These are phyloP conservation scores for Sebastes vulpes DNA, from an alignment of 2,797 vertebrate species.

Conservation along the genomic window DNA sequence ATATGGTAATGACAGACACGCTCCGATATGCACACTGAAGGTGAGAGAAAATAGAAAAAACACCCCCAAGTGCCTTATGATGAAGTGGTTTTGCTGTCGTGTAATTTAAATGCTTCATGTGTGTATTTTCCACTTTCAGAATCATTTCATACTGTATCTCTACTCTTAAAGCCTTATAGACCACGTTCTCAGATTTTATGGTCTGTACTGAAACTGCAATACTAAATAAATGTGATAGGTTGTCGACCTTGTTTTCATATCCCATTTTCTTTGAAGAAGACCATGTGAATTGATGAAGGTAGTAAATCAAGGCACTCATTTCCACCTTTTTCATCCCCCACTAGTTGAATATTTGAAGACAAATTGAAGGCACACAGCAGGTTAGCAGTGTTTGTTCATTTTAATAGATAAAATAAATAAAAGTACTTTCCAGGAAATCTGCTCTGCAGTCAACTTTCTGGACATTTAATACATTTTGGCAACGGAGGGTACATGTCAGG, in stretches of 20 bases:
- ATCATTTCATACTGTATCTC: neutral
- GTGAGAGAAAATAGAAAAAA: constrained; percentile 21
- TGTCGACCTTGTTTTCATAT: neutral
- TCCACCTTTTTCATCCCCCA: neutral
- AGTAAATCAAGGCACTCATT: neutral
- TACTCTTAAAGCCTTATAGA: neutral
- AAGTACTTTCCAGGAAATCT: constrained; percentile 74
- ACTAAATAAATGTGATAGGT: constrained; percentile 42
- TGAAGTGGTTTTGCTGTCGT: constrained; percentile 9
- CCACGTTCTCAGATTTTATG: neutral
- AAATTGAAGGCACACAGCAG: constrained; percentile 38
- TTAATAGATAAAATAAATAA: constrained; percentile 85
- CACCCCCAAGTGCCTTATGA: constrained; percentile 44
- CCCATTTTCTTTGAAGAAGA: neutral
- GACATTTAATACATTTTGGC: constrained; percentile 74
- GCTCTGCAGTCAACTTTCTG: constrained; percentile 68
- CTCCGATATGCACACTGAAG: constrained; percentile 21
- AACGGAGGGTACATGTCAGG: constrained; percentile 43
- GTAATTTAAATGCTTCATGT: constrained; percentile 11
- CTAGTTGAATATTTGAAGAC: constrained; percentile 8
- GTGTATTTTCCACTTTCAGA: neutral
- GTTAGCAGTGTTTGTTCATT: constrained; percentile 75
- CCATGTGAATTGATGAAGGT: neutral
- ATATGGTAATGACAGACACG: constrained; percentile 24
- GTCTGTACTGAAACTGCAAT: neutral